Evolutionary conservation across 2,797 vertebrate species (phyloP).

Genomic region (Sphenopsis melanotis): DNA sequence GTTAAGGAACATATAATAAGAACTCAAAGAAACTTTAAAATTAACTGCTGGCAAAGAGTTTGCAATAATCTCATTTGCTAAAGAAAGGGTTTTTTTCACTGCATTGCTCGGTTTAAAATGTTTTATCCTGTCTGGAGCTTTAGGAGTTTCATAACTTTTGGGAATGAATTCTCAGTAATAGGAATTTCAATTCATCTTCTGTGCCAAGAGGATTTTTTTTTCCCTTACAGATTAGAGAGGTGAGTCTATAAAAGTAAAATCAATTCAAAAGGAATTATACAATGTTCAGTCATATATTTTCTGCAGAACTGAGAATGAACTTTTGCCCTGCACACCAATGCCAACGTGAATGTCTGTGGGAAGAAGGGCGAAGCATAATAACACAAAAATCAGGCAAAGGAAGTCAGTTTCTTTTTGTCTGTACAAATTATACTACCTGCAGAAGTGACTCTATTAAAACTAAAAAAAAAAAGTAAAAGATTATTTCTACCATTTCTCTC

Average conservation of each 20-base stretch:
- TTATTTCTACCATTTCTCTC: not conserved
- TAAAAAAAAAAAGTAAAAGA: not conserved
- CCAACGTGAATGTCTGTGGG: not conserved
- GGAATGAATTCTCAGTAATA: not conserved
- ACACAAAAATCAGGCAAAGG: not conserved
- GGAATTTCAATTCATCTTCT: not conserved
- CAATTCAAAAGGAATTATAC: conserved; percentile 15
- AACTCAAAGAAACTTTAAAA: not conserved
- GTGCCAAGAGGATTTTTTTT: not conserved
- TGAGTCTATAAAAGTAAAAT: conserved; percentile 9
- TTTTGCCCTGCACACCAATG: not conserved
- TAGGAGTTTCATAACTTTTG: not conserved
- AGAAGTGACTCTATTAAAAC: not conserved
- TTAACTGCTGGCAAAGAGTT: not conserved
- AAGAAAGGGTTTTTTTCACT: not conserved
- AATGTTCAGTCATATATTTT: not conserved
- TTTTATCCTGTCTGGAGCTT: not conserved
- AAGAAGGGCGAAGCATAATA: not conserved
- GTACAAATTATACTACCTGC: not conserved
- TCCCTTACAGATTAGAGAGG: not conserved
- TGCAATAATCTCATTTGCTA: not conserved
- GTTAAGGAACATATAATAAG: conserved; percentile 70
- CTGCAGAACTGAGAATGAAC: not conserved
- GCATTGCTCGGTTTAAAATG: not conserved
- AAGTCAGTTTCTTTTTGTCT: not conserved